phyloP scores from a whole-genome alignment of 2,888 invertebrate species.

The Cecidostiba fungosa region DNA sequence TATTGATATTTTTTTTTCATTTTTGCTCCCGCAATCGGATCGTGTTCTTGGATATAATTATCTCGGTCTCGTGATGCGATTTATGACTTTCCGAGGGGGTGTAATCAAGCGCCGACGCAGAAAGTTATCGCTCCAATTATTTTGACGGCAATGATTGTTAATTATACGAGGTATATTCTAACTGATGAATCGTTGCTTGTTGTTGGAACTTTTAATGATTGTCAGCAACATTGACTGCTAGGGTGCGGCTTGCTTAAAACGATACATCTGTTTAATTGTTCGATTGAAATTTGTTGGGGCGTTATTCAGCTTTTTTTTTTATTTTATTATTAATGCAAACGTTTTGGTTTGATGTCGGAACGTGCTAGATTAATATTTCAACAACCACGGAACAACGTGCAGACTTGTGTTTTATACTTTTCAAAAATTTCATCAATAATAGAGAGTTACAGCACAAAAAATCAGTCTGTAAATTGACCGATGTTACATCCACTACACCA shows the following conservation, averaged over 20 bases:
- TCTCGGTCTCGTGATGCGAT: conserved; percentile 16
- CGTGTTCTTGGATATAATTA: conserved; percentile 41
- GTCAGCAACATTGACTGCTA: neutral
- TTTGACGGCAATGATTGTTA: conserved; percentile 10
- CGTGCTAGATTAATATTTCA: too few relatives aligned
- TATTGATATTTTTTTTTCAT: conserved; percentile 31
- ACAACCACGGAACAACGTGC: too few relatives aligned
- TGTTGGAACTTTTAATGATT: neutral
- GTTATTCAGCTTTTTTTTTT: too few relatives aligned
- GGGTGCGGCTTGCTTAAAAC: too few relatives aligned
- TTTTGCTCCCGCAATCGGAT: conserved; percentile 5
- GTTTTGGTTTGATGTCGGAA: too few relatives aligned
- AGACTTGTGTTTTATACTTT: too few relatives aligned
- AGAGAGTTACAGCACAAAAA: too few relatives aligned
- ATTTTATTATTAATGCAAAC: too few relatives aligned
- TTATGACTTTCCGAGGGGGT: neutral
- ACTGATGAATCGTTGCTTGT: neutral
- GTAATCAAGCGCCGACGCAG: neutral
- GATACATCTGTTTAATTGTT: too few relatives aligned
- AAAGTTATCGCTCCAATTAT: conserved; percentile 7
- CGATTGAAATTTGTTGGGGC: too few relatives aligned
- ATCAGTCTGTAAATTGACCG: too few relatives aligned
- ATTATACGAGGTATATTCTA: neutral
- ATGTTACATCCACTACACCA: neutral
- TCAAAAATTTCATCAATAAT: too few relatives aligned